Evolutionary conservation across 2,888 invertebrate genomes (phyloP), one percentile per base, ranked within the genome.

Genomic region (Eupelmus urozonus): DNA sequence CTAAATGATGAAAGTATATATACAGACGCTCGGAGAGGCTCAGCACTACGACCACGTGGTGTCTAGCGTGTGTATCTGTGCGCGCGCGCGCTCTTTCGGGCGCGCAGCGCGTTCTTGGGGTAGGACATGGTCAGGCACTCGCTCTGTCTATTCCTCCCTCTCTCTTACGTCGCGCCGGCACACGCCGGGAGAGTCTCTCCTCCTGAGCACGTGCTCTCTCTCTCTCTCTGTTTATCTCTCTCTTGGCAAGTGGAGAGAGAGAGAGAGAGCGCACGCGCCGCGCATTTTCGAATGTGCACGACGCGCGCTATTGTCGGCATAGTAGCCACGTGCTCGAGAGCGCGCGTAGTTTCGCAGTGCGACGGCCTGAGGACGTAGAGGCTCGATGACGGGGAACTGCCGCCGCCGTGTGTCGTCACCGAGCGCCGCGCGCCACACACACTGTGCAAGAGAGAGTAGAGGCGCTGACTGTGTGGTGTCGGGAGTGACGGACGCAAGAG

Each of bases 121-220:
- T 87, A 88, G 87, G 88, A 85, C 86, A 86, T 85, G 85, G 86
- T 84, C 82, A 51, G 57, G 62, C 72, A 42, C 59, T 63, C 59
- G 27, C 53, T 65, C 73, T 55, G 23, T 13, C 20, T 25, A 62
- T 74, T 27, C 18, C 40, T 40, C 20, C 63, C 69, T 59, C 60
- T 78, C 78, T 79, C 79, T 72, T n/a, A n/a, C n/a, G n/a, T n/a
- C n/a, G n/a, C n/a, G n/a, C n/a, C n/a, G n/a, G n/a, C n/a, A n/a
- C n/a, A n/a, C n/a, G n/a, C n/a, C n/a, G n/a, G n/a, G n/a, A n/a
- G n/a, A n/a, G 70, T 67, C 80, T 80, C 72, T 71, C 29, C 25
- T n/a, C 59, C 13, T 18, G n/a, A n/a, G n/a, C n/a, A n/a, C n/a
- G n/a, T n/a, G 25, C 16, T 27, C 57, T 57, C 27, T 40, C 51